Evolutionary conservation across 2,113 vertebrate species (phyloP).

Genomic region (Tyrannus savana): DNA sequence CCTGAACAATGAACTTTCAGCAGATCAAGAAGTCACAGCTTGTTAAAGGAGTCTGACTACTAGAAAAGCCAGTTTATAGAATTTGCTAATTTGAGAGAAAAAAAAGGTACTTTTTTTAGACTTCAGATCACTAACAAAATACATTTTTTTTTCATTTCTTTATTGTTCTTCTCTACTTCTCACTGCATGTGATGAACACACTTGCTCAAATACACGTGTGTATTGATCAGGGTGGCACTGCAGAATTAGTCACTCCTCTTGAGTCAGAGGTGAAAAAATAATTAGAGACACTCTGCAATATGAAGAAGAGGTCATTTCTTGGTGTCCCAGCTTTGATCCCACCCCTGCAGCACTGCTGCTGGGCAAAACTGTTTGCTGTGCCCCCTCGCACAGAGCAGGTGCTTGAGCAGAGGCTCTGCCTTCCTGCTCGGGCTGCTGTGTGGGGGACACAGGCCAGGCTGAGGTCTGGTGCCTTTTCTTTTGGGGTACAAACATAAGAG

Average conservation of each 20-base stretch:
- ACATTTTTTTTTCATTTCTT: neutral
- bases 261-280: neutral
- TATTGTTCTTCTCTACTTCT: neutral
- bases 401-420: neutral
- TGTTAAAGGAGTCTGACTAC: neutral
- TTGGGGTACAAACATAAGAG: neutral
- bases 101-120: neutral
- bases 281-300: neutral
- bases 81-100: neutral
- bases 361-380: neutral
- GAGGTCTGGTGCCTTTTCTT: neutral
- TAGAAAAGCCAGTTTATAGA: neutral
- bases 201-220: rapidly evolving
- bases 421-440: neutral
- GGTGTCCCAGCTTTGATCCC: neutral
- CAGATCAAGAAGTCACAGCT: neutral
- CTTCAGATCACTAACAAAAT: neutral
- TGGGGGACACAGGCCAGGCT: neutral
- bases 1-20: neutral
- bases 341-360: neutral
- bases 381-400: neutral
- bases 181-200: neutral
- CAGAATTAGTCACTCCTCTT: neutral
- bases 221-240: rapidly evolving
- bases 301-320: neutral